Evolutionary conservation across 1,140 invertebrate genomes (phyloP).

Genomic region (Drosophila lini): DNA sequence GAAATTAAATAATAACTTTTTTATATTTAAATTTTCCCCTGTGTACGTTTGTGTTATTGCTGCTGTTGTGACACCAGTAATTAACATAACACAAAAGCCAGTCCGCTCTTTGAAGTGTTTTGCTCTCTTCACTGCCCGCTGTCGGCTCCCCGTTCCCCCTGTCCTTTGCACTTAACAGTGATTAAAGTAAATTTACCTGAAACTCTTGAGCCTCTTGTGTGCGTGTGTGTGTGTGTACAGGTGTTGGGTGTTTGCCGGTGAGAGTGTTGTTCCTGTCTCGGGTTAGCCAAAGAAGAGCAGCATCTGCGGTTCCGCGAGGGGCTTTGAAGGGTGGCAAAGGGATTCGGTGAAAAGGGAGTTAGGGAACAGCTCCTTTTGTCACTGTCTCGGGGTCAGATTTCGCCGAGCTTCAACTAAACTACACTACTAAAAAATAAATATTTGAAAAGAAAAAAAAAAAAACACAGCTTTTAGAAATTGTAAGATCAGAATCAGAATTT

Average conservation of each 20-base stretch:
- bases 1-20: too few relatives aligned
- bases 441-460: neutral
- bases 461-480: too few relatives aligned
- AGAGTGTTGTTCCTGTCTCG: constrained; percentile 62
- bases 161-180: constrained; percentile 68
- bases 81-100: constrained; percentile 82
- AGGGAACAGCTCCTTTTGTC: constrained; percentile 29
- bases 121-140: constrained; percentile 65
- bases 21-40: neutral
- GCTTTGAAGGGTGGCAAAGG: constrained; percentile 1
- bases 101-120: constrained; percentile 71
- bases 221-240: constrained; percentile 15
- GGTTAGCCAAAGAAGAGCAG: constrained; percentile 67
- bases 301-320: constrained; percentile 32
- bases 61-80: constrained; percentile 76
- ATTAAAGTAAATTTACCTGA: constrained; percentile 82
- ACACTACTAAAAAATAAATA: constrained; percentile 9
- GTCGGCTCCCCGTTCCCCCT: constrained; percentile 24
- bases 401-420: constrained; percentile 33
- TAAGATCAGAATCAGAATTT: neutral
- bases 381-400: constrained; percentile 43
- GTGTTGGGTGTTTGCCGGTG: constrained; percentile 26
- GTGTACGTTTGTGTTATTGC: constrained; percentile 48
- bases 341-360: neutral
- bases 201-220: constrained; percentile 50